Evolutionary conservation across 2,797 vertebrate genomes (phyloP).

Genomic region (Philypnodon macrostomus): DNA sequence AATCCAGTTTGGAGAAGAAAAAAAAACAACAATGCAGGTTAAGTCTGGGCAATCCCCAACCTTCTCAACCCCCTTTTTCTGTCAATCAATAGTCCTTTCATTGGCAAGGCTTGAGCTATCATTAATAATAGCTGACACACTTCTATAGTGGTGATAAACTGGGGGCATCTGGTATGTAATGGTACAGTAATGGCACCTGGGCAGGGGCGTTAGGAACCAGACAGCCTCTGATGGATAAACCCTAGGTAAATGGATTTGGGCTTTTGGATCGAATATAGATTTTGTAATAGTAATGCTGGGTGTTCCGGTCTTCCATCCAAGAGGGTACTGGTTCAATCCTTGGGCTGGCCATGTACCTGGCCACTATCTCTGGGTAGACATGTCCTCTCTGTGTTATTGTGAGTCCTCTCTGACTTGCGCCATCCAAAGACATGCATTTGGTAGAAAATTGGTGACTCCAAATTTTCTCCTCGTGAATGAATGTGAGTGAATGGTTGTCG

Average conservation of each 20-base stretch:
- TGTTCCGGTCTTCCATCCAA: no score
- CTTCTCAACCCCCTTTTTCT: constrained; percentile 67
- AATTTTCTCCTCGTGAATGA: no score
- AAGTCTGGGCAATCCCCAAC: constrained; percentile 70
- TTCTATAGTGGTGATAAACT: constrained; percentile 79
- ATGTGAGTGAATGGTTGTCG: no score
- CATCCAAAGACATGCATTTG: no score
- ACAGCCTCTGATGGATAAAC: constrained; percentile 79
- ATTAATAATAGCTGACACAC: constrained; percentile 80
- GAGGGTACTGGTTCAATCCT: no score
- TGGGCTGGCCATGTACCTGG: no score
- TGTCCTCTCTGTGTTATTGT: no score
- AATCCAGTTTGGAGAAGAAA: constrained; percentile 22
- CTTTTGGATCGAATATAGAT: constrained; percentile 54
- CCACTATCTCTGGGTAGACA: no score
- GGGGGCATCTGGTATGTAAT: constrained; percentile 76
- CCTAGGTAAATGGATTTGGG: constrained; percentile 75
- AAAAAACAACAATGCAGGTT: constrained; percentile 36
- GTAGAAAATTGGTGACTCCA: no score
- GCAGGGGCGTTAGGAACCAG: constrained; percentile 69
- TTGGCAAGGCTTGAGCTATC: constrained; percentile 69
- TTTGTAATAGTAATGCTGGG: no score
- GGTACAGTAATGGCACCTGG: constrained; percentile 77
- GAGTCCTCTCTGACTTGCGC: no score
- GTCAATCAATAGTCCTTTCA: constrained; percentile 81